Base-by-base conservation (phyloP, 37 sponge, comb jelly and placozoan species). In the Halisarca cf. caerulea region DNA sequence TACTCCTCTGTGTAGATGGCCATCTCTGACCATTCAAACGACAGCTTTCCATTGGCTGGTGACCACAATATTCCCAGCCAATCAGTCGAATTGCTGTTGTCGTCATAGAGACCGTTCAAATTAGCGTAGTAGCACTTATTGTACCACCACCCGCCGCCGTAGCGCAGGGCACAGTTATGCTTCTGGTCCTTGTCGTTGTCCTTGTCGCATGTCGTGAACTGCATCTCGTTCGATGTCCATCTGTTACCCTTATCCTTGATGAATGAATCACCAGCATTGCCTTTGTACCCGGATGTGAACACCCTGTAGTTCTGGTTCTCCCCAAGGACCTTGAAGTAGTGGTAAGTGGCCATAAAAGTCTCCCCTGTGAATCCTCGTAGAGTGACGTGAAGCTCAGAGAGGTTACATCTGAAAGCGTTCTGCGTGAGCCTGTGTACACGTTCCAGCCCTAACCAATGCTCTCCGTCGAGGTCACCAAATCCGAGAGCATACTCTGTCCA, bases 101-200 rank as follows among this genome's bases (percentile, higher is more conserved):
- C 77, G 24, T 74, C 45, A 25, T 74, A 74, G 43, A 43, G n/a
- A 41, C 81, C 81, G 59, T 80, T 80, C 81, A 80, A 80, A 38
- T 80, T 80, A 38, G 81, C 59, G 2, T 14, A 32, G 11, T 35
- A 59, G 40, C 81, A 80, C 60, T 8, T 80, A 38, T 80, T 80
- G 59, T 55, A 80, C 81, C 81, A 80, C 81, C 81, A 80, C 21
- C 81, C 81, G 25, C 81, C 27, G 18, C 35, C 0, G 38, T 34
- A 80, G 39, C 27, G 9, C 1, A 17, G 1, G n/a, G 81, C 81
- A 28, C 81, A 80, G 60, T 80, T 53, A 1, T 15, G 15, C 2
- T 3, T 80, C 6, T 47, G 37, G 38, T 58, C 60, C 28, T 58
- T 59, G 59, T 80, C 81, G 28, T 80, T 51, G 59, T 80, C 81